Evolutionary conservation across 2,888 invertebrate genomes (phyloP).

Genomic region (Sepioteuthis lessoniana): DNA sequence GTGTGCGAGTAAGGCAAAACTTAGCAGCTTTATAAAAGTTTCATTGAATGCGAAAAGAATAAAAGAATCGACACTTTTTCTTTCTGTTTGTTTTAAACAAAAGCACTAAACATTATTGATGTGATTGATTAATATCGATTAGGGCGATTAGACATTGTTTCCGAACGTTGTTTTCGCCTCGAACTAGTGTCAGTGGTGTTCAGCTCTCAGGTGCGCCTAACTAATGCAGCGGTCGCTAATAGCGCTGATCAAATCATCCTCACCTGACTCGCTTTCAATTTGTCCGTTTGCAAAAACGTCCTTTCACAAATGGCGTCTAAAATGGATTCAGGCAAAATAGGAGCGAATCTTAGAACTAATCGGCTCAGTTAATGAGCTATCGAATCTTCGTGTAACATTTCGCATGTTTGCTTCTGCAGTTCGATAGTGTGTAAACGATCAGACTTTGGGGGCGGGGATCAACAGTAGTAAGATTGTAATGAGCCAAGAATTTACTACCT

Average conservation of each 20-base stretch:
- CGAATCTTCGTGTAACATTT: too few relatives aligned
- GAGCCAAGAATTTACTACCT: too few relatives aligned
- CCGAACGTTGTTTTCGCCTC: background rate
- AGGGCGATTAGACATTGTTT: background rate
- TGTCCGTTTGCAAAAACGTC: background rate
- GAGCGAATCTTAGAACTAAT: too few relatives aligned
- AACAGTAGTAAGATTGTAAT: too few relatives aligned
- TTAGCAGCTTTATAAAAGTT: background rate
- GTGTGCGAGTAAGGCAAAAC: background rate
- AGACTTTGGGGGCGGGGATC: too few relatives aligned
- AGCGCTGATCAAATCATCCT: constrained; percentile 9
- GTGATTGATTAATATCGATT: background rate
- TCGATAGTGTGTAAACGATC: too few relatives aligned
- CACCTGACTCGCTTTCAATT: background rate
- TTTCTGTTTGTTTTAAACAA: background rate
- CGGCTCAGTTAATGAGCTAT: too few relatives aligned
- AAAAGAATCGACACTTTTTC: background rate
- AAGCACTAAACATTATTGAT: background rate
- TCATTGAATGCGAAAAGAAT: background rate
- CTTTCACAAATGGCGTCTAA: background rate
- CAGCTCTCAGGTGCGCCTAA: background rate
- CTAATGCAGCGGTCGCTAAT: background rate
- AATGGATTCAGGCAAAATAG: background rate
- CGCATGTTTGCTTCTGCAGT: too few relatives aligned
- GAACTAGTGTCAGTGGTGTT: background rate